Conservation (phyloP, 64 coral and sea anemone species). For the Montipora capricornis region DNA sequence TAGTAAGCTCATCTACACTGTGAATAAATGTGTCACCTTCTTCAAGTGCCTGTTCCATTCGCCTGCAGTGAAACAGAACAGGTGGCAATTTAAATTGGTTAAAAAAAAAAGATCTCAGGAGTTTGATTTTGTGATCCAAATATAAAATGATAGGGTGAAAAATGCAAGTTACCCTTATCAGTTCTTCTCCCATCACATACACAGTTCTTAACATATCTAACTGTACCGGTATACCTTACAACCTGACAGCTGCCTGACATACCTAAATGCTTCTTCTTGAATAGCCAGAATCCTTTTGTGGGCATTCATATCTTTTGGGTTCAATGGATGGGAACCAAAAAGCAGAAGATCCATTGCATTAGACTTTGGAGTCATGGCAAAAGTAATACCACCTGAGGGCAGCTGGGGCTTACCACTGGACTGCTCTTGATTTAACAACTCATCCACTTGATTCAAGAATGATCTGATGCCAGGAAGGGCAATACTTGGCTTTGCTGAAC, state of each 20-base stretch:
- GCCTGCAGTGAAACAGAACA: neutral
- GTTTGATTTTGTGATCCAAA: neutral
- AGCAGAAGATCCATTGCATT: slow-evolving; percentile 17
- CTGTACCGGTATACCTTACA: too few species aligned
- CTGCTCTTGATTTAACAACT: slow-evolving; percentile 22
- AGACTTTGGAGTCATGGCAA: neutral
- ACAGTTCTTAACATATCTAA: too few species aligned
- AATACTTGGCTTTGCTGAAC: slow-evolving; percentile 1
- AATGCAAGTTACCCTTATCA: too few species aligned
- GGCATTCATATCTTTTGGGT: neutral
- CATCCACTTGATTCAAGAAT: slow-evolving; percentile 32
- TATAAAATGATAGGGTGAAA: neutral
- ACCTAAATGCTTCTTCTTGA: slow-evolving; percentile 35
- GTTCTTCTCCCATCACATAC: too few species aligned
- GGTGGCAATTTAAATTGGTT: too few species aligned
- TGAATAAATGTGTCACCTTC: slow-evolving; percentile 52
- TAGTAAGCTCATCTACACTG: slow-evolving; percentile 17
- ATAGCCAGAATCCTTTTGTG: neutral
- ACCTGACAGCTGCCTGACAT: neutral
- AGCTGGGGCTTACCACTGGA: neutral
- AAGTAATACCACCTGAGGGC: slow-evolving; percentile 7
- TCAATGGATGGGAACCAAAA: slow-evolving; percentile 7
- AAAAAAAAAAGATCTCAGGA: too few species aligned
- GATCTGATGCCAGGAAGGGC: neutral
- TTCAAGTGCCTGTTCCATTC: slow-evolving; percentile 59